These are phyloP conservation scores for Leptinotarsa texana DNA, from an alignment of 1,140 invertebrate genomes.

Conservation along the genomic window DNA sequence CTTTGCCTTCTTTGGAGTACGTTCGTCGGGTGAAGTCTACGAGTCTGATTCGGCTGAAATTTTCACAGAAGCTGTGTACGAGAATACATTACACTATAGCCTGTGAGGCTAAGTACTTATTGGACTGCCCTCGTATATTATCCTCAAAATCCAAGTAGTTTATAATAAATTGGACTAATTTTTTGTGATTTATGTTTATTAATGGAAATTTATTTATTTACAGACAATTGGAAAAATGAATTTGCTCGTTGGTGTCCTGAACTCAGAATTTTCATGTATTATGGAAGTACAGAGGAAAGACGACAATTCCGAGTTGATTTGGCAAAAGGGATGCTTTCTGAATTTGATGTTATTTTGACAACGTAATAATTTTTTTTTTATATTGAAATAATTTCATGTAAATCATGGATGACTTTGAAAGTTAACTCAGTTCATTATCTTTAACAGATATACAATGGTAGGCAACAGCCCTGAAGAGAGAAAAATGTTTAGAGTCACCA, in stretches of 20 bases:
- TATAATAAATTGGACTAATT: no score
- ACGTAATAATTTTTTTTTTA: slow-evolving; percentile 64
- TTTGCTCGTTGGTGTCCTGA: slow-evolving; percentile 82
- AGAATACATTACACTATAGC: no score
- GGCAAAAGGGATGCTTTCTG: slow-evolving; percentile 72
- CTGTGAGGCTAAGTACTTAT: no score
- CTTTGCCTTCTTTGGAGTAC: no score
- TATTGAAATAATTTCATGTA: no score
- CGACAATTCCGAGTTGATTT: slow-evolving; percentile 75
- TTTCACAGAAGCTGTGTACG: no score
- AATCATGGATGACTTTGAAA: no score
- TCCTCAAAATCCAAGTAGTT: no score
- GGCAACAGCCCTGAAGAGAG: slow-evolving; percentile 84
- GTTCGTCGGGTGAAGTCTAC: no score
- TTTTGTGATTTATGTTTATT: no score
- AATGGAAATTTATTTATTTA: slow-evolving; percentile 29
- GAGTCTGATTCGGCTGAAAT: no score
- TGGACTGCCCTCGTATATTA: no score
- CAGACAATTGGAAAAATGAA: slow-evolving; percentile 89
- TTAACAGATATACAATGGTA: slow-evolving; percentile 74
- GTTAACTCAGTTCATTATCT: not conserved
- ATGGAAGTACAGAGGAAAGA: slow-evolving; percentile 84
- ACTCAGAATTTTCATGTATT: slow-evolving; percentile 82
- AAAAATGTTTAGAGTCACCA: slow-evolving; percentile 85
- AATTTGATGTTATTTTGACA: slow-evolving; percentile 84